These are phyloP conservation scores for Drosophila mettleri DNA, from an alignment of 2,888 invertebrate genomes.

Conservation along the genomic window DNA sequence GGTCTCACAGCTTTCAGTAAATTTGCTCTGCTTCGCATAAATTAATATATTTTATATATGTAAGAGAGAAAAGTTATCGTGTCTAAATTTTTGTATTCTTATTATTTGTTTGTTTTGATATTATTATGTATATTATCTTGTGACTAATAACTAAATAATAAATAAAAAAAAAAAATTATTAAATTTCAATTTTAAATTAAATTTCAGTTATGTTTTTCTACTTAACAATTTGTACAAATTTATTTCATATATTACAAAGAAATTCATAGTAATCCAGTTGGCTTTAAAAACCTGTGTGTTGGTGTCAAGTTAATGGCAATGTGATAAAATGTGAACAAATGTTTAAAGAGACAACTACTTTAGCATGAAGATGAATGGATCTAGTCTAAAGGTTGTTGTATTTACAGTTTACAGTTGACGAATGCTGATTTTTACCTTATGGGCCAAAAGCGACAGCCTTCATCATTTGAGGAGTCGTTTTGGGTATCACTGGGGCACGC, in stretches of 20 bases:
- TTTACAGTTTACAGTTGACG: constrained; percentile 27
- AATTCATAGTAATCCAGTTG: not conserved
- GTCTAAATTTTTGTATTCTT: too few relatives aligned
- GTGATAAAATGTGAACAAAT: not conserved
- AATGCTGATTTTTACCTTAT: constrained; percentile 82
- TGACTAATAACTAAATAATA: not conserved
- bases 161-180: not conserved
- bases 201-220: too few relatives aligned
- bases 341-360: not conserved
- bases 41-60: too few relatives aligned
- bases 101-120: too few relatives aligned
- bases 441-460: constrained; percentile 84
- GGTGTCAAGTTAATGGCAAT: not conserved
- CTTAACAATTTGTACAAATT: not conserved
- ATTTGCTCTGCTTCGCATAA: too few relatives aligned
- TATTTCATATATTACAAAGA: not conserved
- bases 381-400: not conserved
- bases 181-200: not conserved
- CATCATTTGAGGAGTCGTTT: constrained; percentile 79
- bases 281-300: not conserved
- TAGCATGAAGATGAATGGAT: not conserved
- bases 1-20: too few relatives aligned
- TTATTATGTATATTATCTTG: too few relatives aligned
- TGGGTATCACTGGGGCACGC: constrained; percentile 75
- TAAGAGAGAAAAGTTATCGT: too few relatives aligned